phyloP scores from a whole-genome alignment of 2,113 vertebrate genomes.

The Oreochromis tanganicae region DNA sequence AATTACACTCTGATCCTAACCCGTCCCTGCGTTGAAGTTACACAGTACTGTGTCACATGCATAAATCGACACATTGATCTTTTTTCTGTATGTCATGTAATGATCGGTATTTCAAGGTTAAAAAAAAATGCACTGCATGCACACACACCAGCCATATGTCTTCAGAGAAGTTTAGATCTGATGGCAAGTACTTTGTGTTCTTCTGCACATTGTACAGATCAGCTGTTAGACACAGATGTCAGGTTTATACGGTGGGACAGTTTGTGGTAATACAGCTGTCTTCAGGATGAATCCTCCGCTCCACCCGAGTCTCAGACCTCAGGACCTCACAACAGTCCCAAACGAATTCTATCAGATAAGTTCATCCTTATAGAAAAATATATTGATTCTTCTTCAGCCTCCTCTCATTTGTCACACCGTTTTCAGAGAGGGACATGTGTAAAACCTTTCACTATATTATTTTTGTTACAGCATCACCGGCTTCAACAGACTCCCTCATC shows the following conservation, averaged over 20 bases:
- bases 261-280: background rate
- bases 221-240: background rate
- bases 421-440: background rate
- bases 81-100: background rate
- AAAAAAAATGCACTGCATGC: background rate
- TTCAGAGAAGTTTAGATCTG: background rate
- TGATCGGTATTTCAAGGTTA: background rate
- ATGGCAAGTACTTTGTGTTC: accelerated
- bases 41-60: background rate
- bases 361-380: background rate
- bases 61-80: background rate
- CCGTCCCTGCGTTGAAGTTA: background rate
- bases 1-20: background rate
- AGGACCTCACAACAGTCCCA: background rate
- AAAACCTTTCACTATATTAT: background rate
- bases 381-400: background rate
- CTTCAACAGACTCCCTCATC: background rate
- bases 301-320: background rate
- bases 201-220: background rate
- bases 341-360: background rate
- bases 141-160: background rate
- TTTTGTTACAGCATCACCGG: background rate
- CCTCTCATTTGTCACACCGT: accelerated
- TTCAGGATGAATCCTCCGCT: background rate
- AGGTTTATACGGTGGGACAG: background rate